These are phyloP conservation scores for Hofmannophila pseudospretella DNA, from an alignment of 2,888 invertebrate species.

Conservation along the genomic window DNA sequence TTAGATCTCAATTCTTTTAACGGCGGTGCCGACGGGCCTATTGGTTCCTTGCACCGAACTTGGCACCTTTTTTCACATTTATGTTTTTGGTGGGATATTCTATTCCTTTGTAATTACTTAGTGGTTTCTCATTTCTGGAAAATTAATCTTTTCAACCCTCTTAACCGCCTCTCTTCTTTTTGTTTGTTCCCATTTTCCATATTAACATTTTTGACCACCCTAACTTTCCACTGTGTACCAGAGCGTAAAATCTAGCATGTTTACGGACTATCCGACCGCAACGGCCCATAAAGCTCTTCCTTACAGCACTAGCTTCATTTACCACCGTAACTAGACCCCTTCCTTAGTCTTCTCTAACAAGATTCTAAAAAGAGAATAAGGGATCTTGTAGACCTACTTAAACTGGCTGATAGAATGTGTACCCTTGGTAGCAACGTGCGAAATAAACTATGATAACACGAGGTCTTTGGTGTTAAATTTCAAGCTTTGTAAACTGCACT, in stretches of 20 bases:
- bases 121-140: too few species aligned
- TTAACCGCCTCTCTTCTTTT: too few species aligned
- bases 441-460: constrained; percentile 67
- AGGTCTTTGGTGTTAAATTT: constrained; percentile 54
- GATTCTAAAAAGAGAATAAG: constrained; percentile 15
- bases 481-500: constrained; percentile 9
- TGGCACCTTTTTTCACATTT: too few species aligned
- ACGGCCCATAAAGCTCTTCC: constrained; percentile 64
- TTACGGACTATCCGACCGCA: constrained; percentile 54
- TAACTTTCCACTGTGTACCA: too few species aligned
- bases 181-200: too few species aligned
- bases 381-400: constrained; percentile 25
- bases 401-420: constrained; percentile 34
- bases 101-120: too few species aligned
- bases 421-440: constrained; percentile 55
- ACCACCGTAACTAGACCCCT: constrained; percentile 37
- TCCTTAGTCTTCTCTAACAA: constrained; percentile 15
- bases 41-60: too few species aligned
- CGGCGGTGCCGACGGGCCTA: too few species aligned
- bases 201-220: too few species aligned
- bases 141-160: too few species aligned
- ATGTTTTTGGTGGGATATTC: too few species aligned
- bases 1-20: too few species aligned
- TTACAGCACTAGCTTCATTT: constrained; percentile 41
- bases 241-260: constrained; percentile 46